Conservation (phyloP, 1,140 invertebrate genomes). For the Heliconius congener region DNA sequence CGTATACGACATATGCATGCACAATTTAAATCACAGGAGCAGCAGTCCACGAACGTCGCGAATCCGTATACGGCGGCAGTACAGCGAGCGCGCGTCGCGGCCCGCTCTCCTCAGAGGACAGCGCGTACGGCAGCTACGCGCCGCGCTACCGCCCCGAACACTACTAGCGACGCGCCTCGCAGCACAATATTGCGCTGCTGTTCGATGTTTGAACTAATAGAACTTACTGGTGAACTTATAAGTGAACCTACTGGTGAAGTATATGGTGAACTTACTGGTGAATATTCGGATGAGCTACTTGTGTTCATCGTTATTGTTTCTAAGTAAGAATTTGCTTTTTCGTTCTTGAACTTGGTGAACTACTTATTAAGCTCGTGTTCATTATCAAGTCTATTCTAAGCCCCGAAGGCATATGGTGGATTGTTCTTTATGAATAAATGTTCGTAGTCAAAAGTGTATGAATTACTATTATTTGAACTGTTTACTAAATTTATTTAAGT, state of each 20-base stretch:
- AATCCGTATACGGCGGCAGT: slow-evolving; percentile 63
- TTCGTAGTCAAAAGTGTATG: neutral
- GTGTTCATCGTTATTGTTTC: neutral
- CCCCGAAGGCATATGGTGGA: too few relatives aligned
- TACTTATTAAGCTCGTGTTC: too few relatives aligned
- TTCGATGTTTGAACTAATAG: slow-evolving; percentile 62
- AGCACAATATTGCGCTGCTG: slow-evolving; percentile 77
- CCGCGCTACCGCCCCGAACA: slow-evolving; percentile 54
- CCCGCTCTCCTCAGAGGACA: slow-evolving; percentile 64
- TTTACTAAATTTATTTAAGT: neutral
- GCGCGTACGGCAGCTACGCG: slow-evolving; percentile 66
- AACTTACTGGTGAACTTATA: neutral
- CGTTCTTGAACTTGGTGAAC: neutral
- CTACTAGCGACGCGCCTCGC: slow-evolving; percentile 76
- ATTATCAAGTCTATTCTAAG: neutral
- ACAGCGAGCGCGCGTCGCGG: slow-evolving; percentile 52
- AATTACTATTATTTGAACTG: neutral
- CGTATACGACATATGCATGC: too few relatives aligned
- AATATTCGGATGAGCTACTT: neutral
- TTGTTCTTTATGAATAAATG: neutral
- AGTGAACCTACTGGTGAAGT: neutral
- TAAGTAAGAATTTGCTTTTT: neutral
- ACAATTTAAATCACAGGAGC: too few relatives aligned
- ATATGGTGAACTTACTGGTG: neutral
- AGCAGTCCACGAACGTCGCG: slow-evolving; percentile 53